Conservation (phyloP, 2,888 invertebrate genomes). For the Sturmia bella region DNA sequence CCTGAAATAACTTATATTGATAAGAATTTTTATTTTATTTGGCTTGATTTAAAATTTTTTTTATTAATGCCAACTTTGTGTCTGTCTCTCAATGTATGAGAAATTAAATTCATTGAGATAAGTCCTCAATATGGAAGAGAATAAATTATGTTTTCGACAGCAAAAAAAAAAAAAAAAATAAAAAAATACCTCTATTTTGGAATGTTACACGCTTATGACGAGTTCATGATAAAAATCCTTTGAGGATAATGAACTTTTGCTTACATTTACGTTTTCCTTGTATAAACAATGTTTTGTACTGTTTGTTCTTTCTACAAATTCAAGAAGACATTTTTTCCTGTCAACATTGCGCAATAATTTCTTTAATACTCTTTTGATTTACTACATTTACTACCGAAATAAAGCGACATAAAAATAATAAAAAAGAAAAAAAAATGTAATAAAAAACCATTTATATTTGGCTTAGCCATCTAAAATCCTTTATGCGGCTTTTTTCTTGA, state of each 20-base stretch:
- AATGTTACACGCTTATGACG: not conserved
- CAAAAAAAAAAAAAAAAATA: too few relatives aligned
- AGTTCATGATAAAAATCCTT: not conserved
- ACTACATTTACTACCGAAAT: slow-evolving; percentile 26
- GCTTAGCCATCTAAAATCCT: slow-evolving; percentile 33
- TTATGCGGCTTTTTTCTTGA: slow-evolving; percentile 12
- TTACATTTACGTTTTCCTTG: slow-evolving; percentile 12
- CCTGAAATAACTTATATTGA: too few relatives aligned
- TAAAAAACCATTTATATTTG: slow-evolving; percentile 37
- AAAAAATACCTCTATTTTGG: slow-evolving; percentile 10
- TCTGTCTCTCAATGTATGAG: too few relatives aligned
- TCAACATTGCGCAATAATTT: slow-evolving; percentile 47
- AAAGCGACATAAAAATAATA: not conserved
- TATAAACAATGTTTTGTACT: not conserved
- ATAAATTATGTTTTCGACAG: slow-evolving; percentile 9
- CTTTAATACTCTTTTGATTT: slow-evolving; percentile 42
- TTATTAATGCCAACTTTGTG: too few relatives aligned
- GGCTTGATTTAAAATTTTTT: too few relatives aligned
- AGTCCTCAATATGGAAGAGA: not conserved
- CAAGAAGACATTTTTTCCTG: not conserved
- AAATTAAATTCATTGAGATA: too few relatives aligned
- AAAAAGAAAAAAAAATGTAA: not conserved
- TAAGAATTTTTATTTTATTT: too few relatives aligned
- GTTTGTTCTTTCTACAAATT: not conserved
- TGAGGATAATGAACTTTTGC: slow-evolving; percentile 55